phyloP scores from a whole-genome alignment of 1,140 invertebrate genomes.

The Ditylenchus dipsaci region DNA sequence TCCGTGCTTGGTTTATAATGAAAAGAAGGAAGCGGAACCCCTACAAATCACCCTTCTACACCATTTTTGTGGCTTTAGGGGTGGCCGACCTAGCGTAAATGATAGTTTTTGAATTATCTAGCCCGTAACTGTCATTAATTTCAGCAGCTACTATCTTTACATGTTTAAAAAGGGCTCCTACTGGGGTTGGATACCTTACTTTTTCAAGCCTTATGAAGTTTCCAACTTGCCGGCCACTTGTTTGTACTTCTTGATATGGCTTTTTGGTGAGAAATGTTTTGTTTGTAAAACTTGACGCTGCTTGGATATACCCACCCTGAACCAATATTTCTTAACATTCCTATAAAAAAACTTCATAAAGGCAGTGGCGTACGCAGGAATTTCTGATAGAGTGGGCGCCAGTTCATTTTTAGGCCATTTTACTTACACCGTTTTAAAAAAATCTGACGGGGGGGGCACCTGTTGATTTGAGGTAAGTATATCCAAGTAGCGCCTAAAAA shows the following conservation, averaged over 20 bases:
- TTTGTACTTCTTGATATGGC: constrained; percentile 9
- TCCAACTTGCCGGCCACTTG: not conserved
- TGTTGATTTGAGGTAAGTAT: no score
- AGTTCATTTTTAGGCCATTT: no score
- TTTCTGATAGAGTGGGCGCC: no score
- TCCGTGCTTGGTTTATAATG: not conserved
- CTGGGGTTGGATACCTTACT: not conserved
- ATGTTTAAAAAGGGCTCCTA: not conserved
- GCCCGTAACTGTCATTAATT: not conserved
- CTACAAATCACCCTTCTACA: not conserved
- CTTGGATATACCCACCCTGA: no score
- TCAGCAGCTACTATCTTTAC: not conserved
- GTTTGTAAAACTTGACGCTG: no score
- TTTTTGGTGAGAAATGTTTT: not conserved
- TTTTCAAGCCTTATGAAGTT: not conserved
- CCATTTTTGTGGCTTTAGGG: not conserved
- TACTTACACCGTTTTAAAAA: no score
- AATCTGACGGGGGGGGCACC: no score
- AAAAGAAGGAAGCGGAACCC: not conserved
- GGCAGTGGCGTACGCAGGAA: no score
- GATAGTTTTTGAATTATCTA: not conserved
- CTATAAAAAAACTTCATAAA: no score
- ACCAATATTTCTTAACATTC: no score
- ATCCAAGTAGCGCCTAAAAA: no score
- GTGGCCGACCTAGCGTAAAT: not conserved